phyloP scores from a whole-genome alignment of 53 echinoderm and acorn worm species.

The Zoroaster sp. region DNA sequence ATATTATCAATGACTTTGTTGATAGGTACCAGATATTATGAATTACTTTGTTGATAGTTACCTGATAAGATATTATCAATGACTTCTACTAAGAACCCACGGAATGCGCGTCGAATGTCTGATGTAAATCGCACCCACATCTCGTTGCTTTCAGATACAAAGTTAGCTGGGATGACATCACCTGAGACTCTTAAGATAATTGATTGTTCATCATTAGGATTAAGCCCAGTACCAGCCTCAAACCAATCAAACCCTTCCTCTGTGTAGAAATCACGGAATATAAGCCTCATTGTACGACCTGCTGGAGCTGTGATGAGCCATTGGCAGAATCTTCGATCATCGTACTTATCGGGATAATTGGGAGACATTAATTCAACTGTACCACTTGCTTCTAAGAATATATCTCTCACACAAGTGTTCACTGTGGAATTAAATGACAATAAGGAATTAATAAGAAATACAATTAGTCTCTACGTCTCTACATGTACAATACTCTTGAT shows the following conservation, averaged over 20 bases:
- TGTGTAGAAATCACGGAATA: slow-evolving; percentile 82
- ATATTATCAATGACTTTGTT: too few relatives aligned
- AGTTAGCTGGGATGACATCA: slow-evolving; percentile 70
- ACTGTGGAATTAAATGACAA: slow-evolving; percentile 1
- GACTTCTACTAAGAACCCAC: slow-evolving; percentile 82
- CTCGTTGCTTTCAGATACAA: slow-evolving; percentile 64
- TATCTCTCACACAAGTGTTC: slow-evolving; percentile 60
- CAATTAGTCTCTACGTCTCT: too few relatives aligned
- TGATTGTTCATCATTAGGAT: slow-evolving; percentile 61
- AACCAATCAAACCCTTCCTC: slow-evolving; percentile 75
- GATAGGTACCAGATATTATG: too few relatives aligned
- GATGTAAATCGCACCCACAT: slow-evolving; percentile 82
- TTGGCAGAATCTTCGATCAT: slow-evolving; percentile 72
- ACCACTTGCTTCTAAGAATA: slow-evolving; percentile 55
- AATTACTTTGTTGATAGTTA: slow-evolving; percentile 18
- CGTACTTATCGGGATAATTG: slow-evolving; percentile 78
- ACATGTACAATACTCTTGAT: too few relatives aligned
- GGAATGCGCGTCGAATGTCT: slow-evolving; percentile 52
- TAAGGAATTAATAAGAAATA: not conserved
- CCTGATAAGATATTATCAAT: slow-evolving; percentile 82
- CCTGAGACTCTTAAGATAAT: slow-evolving; percentile 74
- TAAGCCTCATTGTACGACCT: slow-evolving; percentile 63
- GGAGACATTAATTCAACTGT: slow-evolving; percentile 63
- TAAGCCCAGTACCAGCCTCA: slow-evolving; percentile 72
- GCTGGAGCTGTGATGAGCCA: slow-evolving; percentile 73